These are phyloP conservation scores for Cichlasoma orientale DNA, from an alignment of 2,797 vertebrate species.

Conservation along the genomic window DNA sequence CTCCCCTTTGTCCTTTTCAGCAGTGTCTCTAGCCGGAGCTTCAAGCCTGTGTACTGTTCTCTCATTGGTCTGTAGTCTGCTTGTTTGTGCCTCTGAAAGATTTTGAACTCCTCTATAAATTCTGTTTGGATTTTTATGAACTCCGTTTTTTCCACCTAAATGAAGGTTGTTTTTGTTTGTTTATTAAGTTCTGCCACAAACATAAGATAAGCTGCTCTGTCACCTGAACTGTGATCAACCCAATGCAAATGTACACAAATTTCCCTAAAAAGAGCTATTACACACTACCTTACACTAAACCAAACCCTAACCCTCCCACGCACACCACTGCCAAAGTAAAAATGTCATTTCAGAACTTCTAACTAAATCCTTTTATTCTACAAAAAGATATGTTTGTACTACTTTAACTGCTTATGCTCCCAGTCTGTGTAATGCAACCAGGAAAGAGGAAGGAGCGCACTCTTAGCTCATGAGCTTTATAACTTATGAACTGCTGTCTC, in stretches of 20 bases:
- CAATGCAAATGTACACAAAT: not conserved
- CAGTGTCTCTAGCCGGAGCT: not conserved
- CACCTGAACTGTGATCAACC: not conserved
- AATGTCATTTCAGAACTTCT: not conserved
- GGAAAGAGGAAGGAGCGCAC: not conserved
- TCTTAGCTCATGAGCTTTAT: too few relatives aligned
- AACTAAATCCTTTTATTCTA: not conserved
- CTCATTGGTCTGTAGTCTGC: not conserved
- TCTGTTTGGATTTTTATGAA: not conserved
- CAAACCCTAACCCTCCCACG: not conserved
- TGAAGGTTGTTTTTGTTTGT: too few relatives aligned
- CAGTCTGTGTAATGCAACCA: accelerated
- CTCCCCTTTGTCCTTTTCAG: too few relatives aligned
- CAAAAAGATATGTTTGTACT: not conserved
- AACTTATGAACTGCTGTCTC: too few relatives aligned
- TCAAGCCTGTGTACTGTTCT: not conserved
- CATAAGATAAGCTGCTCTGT: not conserved
- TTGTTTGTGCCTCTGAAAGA: not conserved
- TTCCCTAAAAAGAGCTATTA: not conserved
- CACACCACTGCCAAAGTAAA: not conserved
- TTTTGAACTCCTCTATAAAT: not conserved
- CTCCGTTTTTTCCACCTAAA: not conserved
- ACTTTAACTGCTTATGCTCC: not conserved
- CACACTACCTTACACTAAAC: not conserved
- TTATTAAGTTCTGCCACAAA: not conserved